Conservation (phyloP, 2,797 vertebrate genomes). For the Meda fulgida region DNA sequence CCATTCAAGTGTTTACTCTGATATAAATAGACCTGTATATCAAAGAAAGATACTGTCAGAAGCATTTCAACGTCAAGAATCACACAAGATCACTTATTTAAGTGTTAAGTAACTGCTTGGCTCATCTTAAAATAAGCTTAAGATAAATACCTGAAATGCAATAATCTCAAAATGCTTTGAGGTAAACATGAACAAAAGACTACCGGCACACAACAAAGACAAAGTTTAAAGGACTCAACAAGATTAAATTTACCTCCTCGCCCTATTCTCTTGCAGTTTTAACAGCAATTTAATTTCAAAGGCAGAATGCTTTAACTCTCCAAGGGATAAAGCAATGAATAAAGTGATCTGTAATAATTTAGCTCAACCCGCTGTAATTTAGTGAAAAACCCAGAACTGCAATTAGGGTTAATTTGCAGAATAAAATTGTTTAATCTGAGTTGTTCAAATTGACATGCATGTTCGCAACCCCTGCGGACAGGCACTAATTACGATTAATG, state of each 20-base stretch:
- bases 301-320: not conserved
- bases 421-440: conserved; percentile 44
- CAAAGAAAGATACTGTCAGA: not conserved
- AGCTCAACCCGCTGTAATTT: not conserved
- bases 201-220: not conserved
- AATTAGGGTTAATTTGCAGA: conserved; percentile 45
- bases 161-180: not conserved
- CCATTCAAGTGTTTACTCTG: not conserved
- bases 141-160: not conserved
- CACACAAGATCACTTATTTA: not conserved
- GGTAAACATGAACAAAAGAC: not conserved
- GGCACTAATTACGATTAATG: conserved; percentile 52
- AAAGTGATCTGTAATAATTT: conserved; percentile 17
- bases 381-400: conserved; percentile 18
- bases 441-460: conserved; percentile 42
- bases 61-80: not conserved
- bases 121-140: not conserved
- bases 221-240: not conserved
- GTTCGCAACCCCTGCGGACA: conserved; percentile 43
- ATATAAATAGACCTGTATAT: not conserved
- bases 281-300: not conserved
- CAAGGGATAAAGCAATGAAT: conserved; percentile 5
- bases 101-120: not conserved
- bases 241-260: not conserved
- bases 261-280: not conserved